Evolutionary conservation across 2,113 vertebrate species (phyloP).

Genomic region (Hypanus sabinus): DNA sequence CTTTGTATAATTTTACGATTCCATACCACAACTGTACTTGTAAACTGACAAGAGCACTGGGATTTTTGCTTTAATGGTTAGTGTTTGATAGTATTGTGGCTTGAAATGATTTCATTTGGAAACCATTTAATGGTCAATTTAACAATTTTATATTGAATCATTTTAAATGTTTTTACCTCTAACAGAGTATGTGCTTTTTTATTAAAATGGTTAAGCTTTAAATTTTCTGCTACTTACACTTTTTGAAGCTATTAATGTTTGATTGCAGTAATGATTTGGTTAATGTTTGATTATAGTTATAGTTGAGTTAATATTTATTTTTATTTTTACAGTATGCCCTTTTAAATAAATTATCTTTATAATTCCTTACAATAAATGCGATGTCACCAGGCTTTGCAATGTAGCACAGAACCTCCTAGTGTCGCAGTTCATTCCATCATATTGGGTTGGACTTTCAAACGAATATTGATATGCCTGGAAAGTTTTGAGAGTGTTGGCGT

Average conservation of each 20-base stretch:
- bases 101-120: background rate
- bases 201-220: background rate
- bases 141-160: background rate
- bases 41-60: background rate
- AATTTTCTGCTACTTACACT: background rate
- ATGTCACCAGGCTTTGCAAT: background rate
- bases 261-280: background rate
- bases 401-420: background rate
- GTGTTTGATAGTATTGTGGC: background rate
- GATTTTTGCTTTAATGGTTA: background rate
- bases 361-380: background rate
- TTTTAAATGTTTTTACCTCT: background rate
- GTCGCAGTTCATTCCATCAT: background rate
- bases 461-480: background rate
- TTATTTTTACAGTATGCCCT: background rate
- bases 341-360: background rate
- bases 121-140: background rate
- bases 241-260: background rate
- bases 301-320: background rate
- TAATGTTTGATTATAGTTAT: slow-evolving; percentile 5
- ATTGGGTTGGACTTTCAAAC: background rate
- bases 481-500: background rate
- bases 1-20: background rate
- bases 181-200: background rate
- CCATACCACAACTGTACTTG: background rate